phyloP scores from a whole-genome alignment of 2,888 invertebrate species.

The Falcaria lacertinaria region DNA sequence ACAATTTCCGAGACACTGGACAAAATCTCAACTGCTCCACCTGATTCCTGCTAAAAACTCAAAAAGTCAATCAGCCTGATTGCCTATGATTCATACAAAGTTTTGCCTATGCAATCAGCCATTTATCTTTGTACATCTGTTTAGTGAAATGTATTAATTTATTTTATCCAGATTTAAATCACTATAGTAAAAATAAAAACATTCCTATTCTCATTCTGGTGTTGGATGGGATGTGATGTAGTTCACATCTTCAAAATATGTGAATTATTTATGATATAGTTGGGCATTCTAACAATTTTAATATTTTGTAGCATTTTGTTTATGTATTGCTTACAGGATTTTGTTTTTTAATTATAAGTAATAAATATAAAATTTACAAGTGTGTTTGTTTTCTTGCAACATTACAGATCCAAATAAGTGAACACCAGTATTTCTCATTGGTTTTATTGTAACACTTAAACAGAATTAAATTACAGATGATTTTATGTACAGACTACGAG shows the following conservation, averaged over 20 bases:
- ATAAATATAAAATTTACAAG: conserved; percentile 8
- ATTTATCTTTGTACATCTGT: too few species aligned
- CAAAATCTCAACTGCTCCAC: too few species aligned
- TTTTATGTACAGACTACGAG: conserved; percentile 45
- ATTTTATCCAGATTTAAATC: too few species aligned
- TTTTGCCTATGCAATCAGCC: too few species aligned
- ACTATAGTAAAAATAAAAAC: conserved; percentile 5
- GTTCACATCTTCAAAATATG: background rate
- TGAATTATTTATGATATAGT: conserved; percentile 5
- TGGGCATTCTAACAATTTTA: conserved; percentile 18
- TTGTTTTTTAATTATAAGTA: conserved; percentile 50
- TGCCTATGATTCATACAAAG: too few species aligned
- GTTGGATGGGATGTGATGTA: background rate
- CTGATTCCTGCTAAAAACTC: too few species aligned
- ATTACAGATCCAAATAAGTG: background rate
- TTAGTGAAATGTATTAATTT: too few species aligned
- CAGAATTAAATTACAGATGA: conserved; percentile 40
- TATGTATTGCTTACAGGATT: conserved; percentile 42
- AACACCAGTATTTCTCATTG: conserved; percentile 6
- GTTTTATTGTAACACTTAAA: conserved; percentile 43
- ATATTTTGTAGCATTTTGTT: conserved; percentile 55
- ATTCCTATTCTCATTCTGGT: conserved; percentile 31
- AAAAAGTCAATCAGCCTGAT: too few species aligned
- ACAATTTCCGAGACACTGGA: too few species aligned
- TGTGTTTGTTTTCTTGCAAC: background rate